Percentiles rank a stretch among this genome's conserved stretches.
Evolutionary conservation across 2,113 vertebrate genomes (phyloP).

Genomic region (Stegostoma tigrinum): DNA sequence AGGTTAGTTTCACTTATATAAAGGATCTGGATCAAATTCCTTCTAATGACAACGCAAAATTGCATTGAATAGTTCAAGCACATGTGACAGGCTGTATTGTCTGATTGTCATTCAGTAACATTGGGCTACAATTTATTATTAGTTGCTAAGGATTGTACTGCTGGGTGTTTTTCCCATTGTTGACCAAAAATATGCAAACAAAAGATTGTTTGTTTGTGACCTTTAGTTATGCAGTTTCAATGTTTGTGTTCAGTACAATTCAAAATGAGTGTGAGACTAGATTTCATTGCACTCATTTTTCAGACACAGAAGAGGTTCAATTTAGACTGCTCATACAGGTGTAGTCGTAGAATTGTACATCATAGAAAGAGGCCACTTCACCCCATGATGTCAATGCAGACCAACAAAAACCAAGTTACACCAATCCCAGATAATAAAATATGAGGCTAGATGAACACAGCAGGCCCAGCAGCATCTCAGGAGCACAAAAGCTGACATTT

Average conservation of each 20-base stretch:
- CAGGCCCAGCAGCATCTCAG: too few species aligned
- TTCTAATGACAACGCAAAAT: neutral
- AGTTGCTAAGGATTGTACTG: neutral
- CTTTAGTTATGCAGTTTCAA: neutral
- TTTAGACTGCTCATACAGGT: too few species aligned
- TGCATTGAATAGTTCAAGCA: neutral
- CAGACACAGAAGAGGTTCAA: neutral
- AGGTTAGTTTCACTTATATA: neutral
- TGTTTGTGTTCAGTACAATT: neutral
- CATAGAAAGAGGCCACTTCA: too few species aligned
- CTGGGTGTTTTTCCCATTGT: neutral
- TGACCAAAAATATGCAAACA: neutral
- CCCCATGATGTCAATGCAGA: too few species aligned
- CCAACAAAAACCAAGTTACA: too few species aligned
- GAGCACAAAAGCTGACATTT: too few species aligned
- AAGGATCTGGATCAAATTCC: neutral
- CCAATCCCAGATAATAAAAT: too few species aligned
- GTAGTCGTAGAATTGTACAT: too few species aligned
- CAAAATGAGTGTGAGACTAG: neutral
- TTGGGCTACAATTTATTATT: neutral
- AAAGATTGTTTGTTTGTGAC: neutral
- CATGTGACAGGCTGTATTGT: neutral
- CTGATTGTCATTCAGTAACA: neutral
- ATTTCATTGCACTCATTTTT: neutral
- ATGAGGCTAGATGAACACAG: too few species aligned